These are phyloP conservation scores for Odocoileus hemionus DNA, from an alignment of 2,113 vertebrate genomes.

Conservation along the genomic window DNA sequence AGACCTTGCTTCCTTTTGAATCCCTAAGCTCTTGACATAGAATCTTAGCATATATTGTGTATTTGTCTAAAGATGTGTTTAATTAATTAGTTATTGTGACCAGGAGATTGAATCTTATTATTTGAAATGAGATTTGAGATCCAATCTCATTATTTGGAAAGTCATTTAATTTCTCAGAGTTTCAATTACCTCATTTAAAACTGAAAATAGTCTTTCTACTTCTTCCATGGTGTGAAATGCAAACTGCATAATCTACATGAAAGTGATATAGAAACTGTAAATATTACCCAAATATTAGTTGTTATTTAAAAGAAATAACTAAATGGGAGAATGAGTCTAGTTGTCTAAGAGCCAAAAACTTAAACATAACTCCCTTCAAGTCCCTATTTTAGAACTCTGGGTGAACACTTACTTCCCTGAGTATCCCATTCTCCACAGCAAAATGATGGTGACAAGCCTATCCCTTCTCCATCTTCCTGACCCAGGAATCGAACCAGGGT, in stretches of 20 bases:
- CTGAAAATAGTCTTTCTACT: not conserved
- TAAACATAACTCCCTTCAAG: not conserved
- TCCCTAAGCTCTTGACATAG: not conserved
- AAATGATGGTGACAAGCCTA: not conserved
- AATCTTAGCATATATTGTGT: not conserved
- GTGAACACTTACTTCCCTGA: not conserved
- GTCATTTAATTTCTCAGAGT: slow-evolving; percentile 10
- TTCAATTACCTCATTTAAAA: slow-evolving; percentile 28
- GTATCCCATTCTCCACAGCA: not conserved
- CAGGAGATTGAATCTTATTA: not conserved
- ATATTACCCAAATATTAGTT: not conserved
- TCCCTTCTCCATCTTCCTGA: not conserved
- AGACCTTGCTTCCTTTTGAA: not conserved
- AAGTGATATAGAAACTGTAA: not conserved
- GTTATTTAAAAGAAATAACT: not conserved
- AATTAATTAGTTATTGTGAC: not conserved
- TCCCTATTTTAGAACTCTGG: not conserved
- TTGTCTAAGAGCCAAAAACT: not conserved
- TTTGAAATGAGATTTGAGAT: not conserved
- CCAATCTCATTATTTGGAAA: slow-evolving; percentile 22
- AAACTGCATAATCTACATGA: slow-evolving; percentile 4
- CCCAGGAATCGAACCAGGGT: not conserved
- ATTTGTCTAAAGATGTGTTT: slow-evolving; percentile 22
- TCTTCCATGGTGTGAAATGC: not conserved
- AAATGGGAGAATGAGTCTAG: not conserved